Percentiles rank a stretch among this genome's conserved stretches.
phyloP scores from a whole-genome alignment of 1,140 invertebrate species.

The Eulimnadia texana region DNA sequence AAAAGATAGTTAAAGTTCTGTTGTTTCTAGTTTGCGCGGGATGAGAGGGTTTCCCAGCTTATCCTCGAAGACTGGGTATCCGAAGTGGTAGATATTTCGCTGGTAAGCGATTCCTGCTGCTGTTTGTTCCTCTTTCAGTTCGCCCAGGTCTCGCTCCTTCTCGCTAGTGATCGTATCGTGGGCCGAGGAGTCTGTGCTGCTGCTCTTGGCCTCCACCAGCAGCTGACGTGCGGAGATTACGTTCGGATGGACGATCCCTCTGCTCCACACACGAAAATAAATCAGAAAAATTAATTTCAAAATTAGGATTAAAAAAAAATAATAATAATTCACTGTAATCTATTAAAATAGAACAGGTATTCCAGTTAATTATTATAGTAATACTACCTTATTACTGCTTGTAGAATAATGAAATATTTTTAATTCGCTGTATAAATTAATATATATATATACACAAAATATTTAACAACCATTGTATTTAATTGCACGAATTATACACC shows the following conservation, averaged over 20 bases:
- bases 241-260: conserved; percentile 2
- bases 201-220: background rate
- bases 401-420: too few relatives aligned
- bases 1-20: conserved; percentile 39
- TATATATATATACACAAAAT: too few relatives aligned
- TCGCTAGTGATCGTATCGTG: conserved; percentile 1
- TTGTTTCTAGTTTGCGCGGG: conserved; percentile 69
- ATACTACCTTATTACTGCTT: too few relatives aligned
- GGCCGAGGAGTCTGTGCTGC: background rate
- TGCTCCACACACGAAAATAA: background rate
- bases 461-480: too few relatives aligned
- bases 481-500: too few relatives aligned
- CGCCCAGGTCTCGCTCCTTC: conserved; percentile 11
- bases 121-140: conserved; percentile 7
- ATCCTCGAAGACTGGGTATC: conserved; percentile 22
- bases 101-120: conserved; percentile 22
- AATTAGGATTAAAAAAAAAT: background rate
- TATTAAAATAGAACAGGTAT: background rate
- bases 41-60: conserved; percentile 37
- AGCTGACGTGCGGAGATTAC: conserved; percentile 4
- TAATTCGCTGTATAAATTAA: too few relatives aligned
- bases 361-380: background rate
- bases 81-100: conserved; percentile 16
- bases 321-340: background rate
- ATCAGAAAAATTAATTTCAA: background rate